These are phyloP conservation scores for Cyprinodon variegatus DNA, from an alignment of 2,113 vertebrate genomes.

Conservation along the genomic window DNA sequence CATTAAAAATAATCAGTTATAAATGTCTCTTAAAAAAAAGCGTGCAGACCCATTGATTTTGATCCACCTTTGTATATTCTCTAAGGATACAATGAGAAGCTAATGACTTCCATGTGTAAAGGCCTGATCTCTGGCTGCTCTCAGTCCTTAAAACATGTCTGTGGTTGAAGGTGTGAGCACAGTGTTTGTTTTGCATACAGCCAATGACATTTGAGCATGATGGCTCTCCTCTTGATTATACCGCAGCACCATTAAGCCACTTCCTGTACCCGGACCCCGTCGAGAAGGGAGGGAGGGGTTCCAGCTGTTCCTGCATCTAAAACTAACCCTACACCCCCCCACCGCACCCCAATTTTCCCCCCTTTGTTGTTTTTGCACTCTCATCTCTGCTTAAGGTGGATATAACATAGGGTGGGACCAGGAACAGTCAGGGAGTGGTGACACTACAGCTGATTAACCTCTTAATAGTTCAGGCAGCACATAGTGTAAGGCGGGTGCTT, in stretches of 20 bases:
- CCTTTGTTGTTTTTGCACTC: not conserved
- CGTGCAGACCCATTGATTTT: not conserved
- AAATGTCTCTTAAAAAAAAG: not conserved
- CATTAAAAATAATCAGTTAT: too few species aligned
- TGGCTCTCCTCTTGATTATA: constrained; percentile 60
- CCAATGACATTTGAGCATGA: constrained; percentile 69
- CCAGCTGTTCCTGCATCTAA: constrained; percentile 55
- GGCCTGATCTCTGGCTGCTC: not conserved
- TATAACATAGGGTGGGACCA: constrained; percentile 56
- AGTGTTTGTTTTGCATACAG: constrained; percentile 76
- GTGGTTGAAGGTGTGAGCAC: constrained; percentile 6
- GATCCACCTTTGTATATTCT: not conserved
- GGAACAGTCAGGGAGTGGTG: not conserved
- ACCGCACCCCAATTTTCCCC: not conserved
- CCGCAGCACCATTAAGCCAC: constrained; percentile 46
- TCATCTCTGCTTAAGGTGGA: constrained; percentile 45
- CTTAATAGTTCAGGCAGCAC: constrained; percentile 24
- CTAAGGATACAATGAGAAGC: not conserved
- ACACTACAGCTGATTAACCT: constrained; percentile 33
- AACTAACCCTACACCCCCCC: constrained; percentile 2
- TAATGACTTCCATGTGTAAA: not conserved
- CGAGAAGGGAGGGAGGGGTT: constrained; percentile 35
- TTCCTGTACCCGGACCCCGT: constrained; percentile 61
- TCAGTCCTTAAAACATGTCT: constrained; percentile 3
- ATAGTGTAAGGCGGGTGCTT: constrained; percentile 38